These are phyloP conservation scores for Columba guinea DNA, from an alignment of 2,797 vertebrate species.

Conservation along the genomic window DNA sequence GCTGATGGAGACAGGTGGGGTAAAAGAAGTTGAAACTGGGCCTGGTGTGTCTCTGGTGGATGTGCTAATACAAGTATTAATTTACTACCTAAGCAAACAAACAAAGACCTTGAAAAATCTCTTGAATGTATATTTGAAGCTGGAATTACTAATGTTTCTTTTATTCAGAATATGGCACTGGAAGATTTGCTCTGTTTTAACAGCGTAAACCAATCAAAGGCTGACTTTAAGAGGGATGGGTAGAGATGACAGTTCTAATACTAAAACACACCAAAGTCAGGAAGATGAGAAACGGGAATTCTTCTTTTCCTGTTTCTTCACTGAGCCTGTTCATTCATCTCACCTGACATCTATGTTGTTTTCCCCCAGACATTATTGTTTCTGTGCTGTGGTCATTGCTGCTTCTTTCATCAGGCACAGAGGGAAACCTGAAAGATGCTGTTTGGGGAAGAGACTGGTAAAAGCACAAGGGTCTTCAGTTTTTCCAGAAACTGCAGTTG, in stretches of 20 bases:
- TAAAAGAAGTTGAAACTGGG: not conserved
- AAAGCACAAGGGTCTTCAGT: not conserved
- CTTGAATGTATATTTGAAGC: not conserved
- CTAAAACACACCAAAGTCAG: not conserved
- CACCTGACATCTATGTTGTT: not conserved
- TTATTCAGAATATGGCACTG: not conserved
- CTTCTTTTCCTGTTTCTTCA: not conserved
- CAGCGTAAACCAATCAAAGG: not conserved
- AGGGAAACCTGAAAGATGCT: not conserved
- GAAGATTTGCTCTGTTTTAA: not conserved
- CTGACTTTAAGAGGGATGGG: not conserved
- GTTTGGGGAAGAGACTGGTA: not conserved
- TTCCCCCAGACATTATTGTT: not conserved
- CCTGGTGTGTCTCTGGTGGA: not conserved
- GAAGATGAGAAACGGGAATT: not conserved
- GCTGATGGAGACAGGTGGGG: not conserved
- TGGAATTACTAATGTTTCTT: not conserved
- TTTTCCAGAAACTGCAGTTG: not conserved
- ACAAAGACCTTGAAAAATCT: not conserved
- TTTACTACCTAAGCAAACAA: not conserved
- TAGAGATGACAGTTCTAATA: not conserved
- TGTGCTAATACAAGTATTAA: not conserved
- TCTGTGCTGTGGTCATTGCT: not conserved
- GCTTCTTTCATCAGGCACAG: not conserved
- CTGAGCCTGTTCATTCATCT: not conserved